Conservation (phyloP, 2,888 invertebrate genomes). For the Sminthurides aquaticus region DNA sequence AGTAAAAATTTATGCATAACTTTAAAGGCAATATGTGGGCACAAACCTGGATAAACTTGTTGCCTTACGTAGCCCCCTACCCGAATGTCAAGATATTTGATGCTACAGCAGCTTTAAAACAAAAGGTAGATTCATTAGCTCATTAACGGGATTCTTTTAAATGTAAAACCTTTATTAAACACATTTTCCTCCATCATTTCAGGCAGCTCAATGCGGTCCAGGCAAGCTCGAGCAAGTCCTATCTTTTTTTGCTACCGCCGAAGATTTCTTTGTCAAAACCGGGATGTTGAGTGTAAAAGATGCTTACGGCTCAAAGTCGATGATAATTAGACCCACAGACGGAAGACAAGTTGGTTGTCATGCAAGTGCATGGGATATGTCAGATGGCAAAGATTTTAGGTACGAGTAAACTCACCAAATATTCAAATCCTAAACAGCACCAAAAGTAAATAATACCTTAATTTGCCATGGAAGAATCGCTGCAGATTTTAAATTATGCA, state of each 20-base stretch:
- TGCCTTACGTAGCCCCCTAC: conserved; percentile 3
- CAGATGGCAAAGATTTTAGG: conserved; percentile 75
- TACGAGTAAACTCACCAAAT: conserved; percentile 48
- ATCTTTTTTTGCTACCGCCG: conserved; percentile 67
- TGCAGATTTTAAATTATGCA: too few species aligned
- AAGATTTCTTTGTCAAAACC: conserved; percentile 73
- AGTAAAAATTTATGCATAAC: too few species aligned
- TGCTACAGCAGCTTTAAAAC: conserved; percentile 2
- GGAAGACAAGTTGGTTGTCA: conserved; percentile 59
- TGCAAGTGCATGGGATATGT: conserved; percentile 77
- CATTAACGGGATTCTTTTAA: too few species aligned
- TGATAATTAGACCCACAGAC: conserved; percentile 65
- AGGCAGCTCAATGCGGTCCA: background rate
- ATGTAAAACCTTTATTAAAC: too few species aligned
- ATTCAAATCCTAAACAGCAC: too few species aligned
- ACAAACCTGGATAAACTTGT: conserved; percentile 2
- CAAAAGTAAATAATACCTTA: background rate
- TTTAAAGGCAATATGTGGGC: conserved; percentile 68
- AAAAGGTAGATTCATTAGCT: background rate
- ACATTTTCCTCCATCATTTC: background rate
- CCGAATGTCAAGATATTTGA: conserved; percentile 9
- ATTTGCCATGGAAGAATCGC: too few species aligned
- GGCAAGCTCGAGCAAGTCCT: background rate
- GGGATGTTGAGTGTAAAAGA: conserved; percentile 71
- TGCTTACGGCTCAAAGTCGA: conserved; percentile 75